Evolutionary conservation across 2,113 vertebrate genomes (phyloP), one percentile per base, ranked within the genome.

Genomic region (Tricholaema leucomelas): DNA sequence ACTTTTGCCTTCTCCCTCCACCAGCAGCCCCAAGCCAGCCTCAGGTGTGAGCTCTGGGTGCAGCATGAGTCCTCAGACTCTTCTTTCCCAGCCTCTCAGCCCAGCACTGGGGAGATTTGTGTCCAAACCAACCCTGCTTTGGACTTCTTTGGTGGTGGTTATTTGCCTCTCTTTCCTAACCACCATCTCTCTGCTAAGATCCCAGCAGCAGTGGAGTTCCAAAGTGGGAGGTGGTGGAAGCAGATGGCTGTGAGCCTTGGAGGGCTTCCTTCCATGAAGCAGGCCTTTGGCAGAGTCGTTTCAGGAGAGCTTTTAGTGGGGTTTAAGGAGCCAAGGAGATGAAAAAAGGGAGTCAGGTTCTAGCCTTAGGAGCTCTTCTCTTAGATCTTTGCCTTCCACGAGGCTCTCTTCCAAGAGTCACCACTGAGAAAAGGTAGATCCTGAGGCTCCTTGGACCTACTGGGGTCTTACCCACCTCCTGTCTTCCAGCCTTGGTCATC

Each of bases 321-420:
- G 16, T 87, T 74, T 48, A 25, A 23, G 67, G 52, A 96, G 92
- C 92, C 90, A 74, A 88, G 70, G 52, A 71, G 87, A 93, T 95
- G 87, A 87, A 94, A 95, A 79, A 84, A 64, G 88, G 69, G 58
- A 90, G 81, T 87, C 63, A 58, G 84, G 35, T 56, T 75, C 60
- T 73, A 85, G 92, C 94, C 93, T 96, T 93, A 94, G 0, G 0
- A 71, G 27, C 83, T 77, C 58, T 76, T 71, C 15, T 66, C 78
- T 72, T 56, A 44, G 55, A 54, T 46, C 61, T 59, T 84, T 70
- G 55, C 33, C 78, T 92, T 92, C 92, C 78, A 38, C 5, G 14
- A 40, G 40, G 14, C 40, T 12, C 38, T 12, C 38, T 92, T 92
- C 92, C 78, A 92, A 87, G 67, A 80, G 80, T 66, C 67, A 10